Percentiles rank a stretch among this genome's conserved stretches.
phyloP scores from a whole-genome alignment of 2,888 invertebrate species.

The Lutraria lutraria region DNA sequence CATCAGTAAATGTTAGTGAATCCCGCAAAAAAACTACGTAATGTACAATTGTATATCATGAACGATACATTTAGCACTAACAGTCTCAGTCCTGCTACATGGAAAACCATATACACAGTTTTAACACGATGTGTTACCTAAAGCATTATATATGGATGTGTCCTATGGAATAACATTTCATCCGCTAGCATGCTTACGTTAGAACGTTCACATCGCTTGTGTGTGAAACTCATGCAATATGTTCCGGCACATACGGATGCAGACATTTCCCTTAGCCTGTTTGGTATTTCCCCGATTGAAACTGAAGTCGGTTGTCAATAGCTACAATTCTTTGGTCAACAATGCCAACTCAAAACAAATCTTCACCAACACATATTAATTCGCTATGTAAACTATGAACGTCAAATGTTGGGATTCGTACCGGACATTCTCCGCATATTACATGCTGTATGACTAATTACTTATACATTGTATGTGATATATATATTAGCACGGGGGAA shows the following conservation, averaged over 20 bases:
- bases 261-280: background rate
- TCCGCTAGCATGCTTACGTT: background rate
- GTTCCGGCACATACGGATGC: background rate
- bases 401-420: background rate
- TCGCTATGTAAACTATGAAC: background rate
- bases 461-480: no score
- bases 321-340: background rate
- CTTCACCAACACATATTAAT: background rate
- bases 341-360: background rate
- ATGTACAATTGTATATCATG: background rate
- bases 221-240: background rate
- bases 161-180: background rate
- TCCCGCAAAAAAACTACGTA: no score
- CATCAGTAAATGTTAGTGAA: no score
- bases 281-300: background rate
- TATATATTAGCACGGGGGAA: no score
- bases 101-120: background rate
- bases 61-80: background rate
- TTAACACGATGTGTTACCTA: background rate
- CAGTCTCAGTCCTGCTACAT: background rate
- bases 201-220: background rate
- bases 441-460: background rate
- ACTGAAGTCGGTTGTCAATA: background rate
- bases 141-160: background rate
- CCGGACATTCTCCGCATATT: background rate